These are phyloP conservation scores for Salarias fasciatus DNA, from an alignment of 2,797 vertebrate species.

Conservation along the genomic window DNA sequence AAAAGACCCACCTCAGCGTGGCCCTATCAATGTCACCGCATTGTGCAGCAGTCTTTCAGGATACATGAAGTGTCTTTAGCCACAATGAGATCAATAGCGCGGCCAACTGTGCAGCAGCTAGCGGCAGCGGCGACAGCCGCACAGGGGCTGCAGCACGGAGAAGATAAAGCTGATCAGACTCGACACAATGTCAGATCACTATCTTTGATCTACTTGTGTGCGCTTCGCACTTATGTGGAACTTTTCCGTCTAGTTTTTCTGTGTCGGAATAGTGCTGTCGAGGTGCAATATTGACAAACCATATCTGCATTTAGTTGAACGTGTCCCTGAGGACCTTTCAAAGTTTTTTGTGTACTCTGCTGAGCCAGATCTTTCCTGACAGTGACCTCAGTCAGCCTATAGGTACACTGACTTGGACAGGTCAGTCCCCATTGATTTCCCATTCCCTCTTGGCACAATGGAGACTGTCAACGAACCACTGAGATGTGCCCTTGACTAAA, in stretches of 20 bases:
- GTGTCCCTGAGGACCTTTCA: conserved; percentile 73
- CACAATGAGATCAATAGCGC: conserved; percentile 82
- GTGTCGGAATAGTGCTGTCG: conserved; percentile 26
- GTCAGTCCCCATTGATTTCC: conserved; percentile 82
- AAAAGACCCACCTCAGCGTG: conserved; percentile 83
- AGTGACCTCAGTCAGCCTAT: conserved; percentile 82
- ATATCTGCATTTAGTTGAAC: conserved; percentile 70
- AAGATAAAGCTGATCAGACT: conserved; percentile 71
- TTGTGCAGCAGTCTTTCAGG: conserved; percentile 82
- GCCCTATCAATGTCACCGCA: conserved; percentile 85
- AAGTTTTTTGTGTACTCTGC: conserved; percentile 83
- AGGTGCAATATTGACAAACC: conserved; percentile 64
- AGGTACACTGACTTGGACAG: conserved; percentile 80
- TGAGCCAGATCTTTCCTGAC: conserved; percentile 81
- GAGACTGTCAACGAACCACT: conserved; percentile 77
- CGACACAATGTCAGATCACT: conserved; percentile 67
- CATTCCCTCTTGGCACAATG: conserved; percentile 82
- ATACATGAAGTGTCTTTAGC: conserved; percentile 84
- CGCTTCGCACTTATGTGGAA: conserved; percentile 32
- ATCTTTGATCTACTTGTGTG: conserved; percentile 73
- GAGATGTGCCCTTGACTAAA: conserved; percentile 81
- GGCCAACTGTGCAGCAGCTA: conserved; percentile 75
- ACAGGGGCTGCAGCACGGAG: conserved; percentile 44
- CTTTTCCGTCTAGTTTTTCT: conserved; percentile 24
- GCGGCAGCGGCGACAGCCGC: conserved; percentile 31